Conservation (phyloP, 2,797 vertebrate species). For the Apogon hyalosoma region DNA sequence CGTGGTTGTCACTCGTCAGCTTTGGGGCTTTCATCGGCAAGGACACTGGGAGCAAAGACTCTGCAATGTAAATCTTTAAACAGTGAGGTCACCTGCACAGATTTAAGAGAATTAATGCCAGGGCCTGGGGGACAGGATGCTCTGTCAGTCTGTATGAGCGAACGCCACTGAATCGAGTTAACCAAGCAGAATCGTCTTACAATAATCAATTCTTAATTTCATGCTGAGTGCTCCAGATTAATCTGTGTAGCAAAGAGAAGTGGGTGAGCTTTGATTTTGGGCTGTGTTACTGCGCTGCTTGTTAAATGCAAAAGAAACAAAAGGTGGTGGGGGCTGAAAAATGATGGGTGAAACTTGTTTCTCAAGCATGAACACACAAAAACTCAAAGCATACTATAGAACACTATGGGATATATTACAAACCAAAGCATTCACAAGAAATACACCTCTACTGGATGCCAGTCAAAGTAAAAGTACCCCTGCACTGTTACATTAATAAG, state of each 20-base stretch:
- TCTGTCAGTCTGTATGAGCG: conserved; percentile 50
- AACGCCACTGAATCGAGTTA: conserved; percentile 78
- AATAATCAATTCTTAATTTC: conserved; percentile 90
- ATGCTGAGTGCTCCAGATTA: conserved; percentile 84
- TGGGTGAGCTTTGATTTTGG: conserved; percentile 67
- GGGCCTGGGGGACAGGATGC: conserved; percentile 59
- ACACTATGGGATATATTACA: conserved; percentile 33
- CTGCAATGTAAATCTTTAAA: conserved; percentile 81
- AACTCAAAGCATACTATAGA: conserved; percentile 28
- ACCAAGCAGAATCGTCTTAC: conserved; percentile 81
- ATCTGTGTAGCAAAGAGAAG: conserved; percentile 69
- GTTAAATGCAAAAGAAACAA: conserved; percentile 49
- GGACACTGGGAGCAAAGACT: conserved; percentile 65
- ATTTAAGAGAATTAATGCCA: conserved; percentile 78
- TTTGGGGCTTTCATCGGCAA: conserved; percentile 54
- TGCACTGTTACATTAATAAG: conserved; percentile 21
- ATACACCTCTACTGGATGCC: conserved; percentile 39
- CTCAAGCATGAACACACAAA: conserved; percentile 18
- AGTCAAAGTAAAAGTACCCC: conserved; percentile 39
- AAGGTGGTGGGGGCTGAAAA: conserved; percentile 29
- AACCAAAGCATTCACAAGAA: conserved; percentile 24
- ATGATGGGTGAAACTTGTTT: conserved; percentile 21
- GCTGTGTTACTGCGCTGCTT: conserved; percentile 28
- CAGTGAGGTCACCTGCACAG: conserved; percentile 77
- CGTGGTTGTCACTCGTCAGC: conserved; percentile 43